These are phyloP conservation scores for Taxidea taxus DNA, from an alignment of 2,113 vertebrate genomes.

Conservation along the genomic window DNA sequence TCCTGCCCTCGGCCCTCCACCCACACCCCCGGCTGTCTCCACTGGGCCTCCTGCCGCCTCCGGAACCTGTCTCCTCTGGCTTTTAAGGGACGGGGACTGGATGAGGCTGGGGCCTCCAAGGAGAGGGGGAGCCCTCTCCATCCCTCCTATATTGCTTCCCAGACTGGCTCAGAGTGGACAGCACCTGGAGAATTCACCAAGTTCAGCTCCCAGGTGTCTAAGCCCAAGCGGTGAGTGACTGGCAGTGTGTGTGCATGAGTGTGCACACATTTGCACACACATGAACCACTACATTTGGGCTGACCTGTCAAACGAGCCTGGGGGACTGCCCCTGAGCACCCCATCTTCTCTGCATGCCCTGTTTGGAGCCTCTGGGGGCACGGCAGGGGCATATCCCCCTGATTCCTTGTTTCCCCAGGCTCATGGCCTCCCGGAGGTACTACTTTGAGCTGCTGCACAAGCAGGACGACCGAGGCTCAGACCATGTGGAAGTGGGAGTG, in stretches of 20 bases:
- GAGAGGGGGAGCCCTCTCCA: neutral
- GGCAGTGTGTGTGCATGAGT: accelerated
- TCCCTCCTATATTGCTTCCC: conserved; percentile 15
- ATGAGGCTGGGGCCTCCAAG: neutral
- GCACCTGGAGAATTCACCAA: conserved; percentile 98
- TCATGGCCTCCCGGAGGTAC: conserved; percentile 94
- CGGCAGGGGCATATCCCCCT: neutral
- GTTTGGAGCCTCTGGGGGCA: too few species aligned
- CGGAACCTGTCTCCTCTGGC: neutral
- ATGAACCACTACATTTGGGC: accelerated
- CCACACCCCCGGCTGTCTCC: neutral
- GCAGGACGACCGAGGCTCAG: conserved; percentile 95
- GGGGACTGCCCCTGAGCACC: neutral
- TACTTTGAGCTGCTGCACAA: conserved; percentile 99
- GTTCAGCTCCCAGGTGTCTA: conserved; percentile 97
- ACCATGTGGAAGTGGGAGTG: conserved; percentile 98
- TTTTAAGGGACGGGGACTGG: neutral
- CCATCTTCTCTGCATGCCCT: too few species aligned
- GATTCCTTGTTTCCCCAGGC: conserved; percentile 78
- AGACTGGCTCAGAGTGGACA: conserved; percentile 97
- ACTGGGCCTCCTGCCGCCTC: neutral
- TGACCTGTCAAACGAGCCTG: neutral
- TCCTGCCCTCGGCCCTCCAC: accelerated
- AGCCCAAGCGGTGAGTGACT: conserved; percentile 91
- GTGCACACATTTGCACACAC: too few species aligned